phyloP scores from a whole-genome alignment of 2,797 vertebrate genomes.

The Coregonus suidteri region DNA sequence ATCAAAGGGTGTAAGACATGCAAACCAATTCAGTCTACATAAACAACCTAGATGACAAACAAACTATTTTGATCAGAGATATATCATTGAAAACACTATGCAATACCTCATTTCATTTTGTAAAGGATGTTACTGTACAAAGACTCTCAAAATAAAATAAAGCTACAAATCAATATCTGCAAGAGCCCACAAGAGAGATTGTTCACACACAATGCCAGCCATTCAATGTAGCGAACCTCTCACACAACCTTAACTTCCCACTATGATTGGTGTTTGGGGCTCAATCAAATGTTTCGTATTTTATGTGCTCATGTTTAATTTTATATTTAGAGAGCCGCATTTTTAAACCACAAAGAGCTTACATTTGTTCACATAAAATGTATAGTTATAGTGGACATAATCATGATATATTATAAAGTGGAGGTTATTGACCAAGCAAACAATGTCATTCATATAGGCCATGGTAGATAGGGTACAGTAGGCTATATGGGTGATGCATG shows the following conservation, averaged over 20 bases:
- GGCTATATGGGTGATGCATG: not conserved
- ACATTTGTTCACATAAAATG: not conserved
- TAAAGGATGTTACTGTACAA: not conserved
- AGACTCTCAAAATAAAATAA: not conserved
- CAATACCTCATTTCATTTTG: not conserved
- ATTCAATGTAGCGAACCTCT: not conserved
- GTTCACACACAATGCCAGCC: not conserved
- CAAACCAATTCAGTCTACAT: not conserved
- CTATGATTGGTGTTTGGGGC: not conserved
- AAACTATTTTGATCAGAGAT: constrained; percentile 27
- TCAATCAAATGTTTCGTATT: not conserved
- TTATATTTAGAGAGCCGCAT: not conserved
- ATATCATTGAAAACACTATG: not conserved
- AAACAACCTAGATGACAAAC: constrained; percentile 47
- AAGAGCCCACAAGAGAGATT: not conserved
- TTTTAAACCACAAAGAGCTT: not conserved
- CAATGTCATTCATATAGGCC: not conserved
- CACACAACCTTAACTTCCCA: not conserved
- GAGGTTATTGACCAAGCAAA: not conserved
- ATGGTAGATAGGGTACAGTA: not conserved
- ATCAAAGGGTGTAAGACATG: not conserved
- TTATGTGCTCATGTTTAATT: not conserved
- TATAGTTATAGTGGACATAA: not conserved
- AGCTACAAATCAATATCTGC: not conserved
- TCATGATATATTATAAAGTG: not conserved